Evolutionary conservation across 1,140 invertebrate species (phyloP).

Genomic region (Drosophila repletoides): DNA sequence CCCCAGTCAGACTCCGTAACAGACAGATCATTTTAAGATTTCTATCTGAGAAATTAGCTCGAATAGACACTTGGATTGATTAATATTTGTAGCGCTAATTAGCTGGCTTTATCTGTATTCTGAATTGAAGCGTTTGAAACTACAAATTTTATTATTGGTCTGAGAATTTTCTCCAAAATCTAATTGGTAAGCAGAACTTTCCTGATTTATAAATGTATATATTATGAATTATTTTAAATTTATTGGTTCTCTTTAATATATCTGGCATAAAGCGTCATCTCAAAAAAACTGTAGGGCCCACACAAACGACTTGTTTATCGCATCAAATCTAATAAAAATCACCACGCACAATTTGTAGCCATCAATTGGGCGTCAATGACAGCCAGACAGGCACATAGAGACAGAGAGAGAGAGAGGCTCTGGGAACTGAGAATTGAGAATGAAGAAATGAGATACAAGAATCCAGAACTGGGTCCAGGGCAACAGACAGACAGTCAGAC

Average conservation of each 20-base stretch:
- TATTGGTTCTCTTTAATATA: too few relatives aligned
- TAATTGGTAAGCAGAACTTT: too few relatives aligned
- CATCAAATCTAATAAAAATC: constrained; percentile 61
- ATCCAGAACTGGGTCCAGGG: background rate
- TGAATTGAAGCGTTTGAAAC: too few relatives aligned
- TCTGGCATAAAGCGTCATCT: too few relatives aligned
- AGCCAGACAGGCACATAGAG: constrained; percentile 10
- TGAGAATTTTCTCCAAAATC: background rate
- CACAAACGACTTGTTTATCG: constrained; percentile 40
- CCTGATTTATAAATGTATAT: too few relatives aligned
- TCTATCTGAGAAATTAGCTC: constrained; percentile 9
- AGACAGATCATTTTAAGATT: constrained; percentile 5
- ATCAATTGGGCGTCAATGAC: constrained; percentile 43
- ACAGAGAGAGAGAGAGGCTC: background rate
- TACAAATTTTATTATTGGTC: too few relatives aligned
- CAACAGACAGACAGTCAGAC: background rate
- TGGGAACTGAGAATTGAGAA: background rate
- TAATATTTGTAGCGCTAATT: background rate
- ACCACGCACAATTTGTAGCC: constrained; percentile 49
- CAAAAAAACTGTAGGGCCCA: background rate
- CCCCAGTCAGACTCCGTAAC: background rate
- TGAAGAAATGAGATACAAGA: background rate
- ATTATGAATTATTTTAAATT: too few relatives aligned
- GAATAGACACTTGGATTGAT: constrained; percentile 7
- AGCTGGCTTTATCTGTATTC: too few relatives aligned